phyloP scores from a whole-genome alignment of 1,140 invertebrate species.

The Elysia chlorotica region DNA sequence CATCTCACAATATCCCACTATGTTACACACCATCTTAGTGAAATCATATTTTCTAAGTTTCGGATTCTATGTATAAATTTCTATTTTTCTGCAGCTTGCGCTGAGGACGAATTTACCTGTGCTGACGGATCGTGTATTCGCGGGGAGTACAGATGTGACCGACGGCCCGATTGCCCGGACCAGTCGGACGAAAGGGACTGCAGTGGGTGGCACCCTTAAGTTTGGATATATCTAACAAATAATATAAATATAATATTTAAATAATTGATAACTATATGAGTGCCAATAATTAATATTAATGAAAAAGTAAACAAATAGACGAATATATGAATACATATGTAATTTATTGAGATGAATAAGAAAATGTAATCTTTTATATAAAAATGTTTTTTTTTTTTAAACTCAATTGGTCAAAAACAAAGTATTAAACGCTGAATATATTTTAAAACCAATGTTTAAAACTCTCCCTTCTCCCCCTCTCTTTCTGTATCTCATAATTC shows the following conservation, averaged over 20 bases:
- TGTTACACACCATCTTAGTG: too few species aligned
- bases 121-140: constrained; percentile 25
- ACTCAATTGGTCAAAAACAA: background rate
- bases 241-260: too few species aligned
- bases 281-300: too few species aligned
- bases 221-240: too few species aligned
- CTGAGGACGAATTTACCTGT: constrained; percentile 25
- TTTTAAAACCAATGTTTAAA: background rate
- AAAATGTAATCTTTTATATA: background rate
- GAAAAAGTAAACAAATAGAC: too few species aligned
- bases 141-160: constrained; percentile 17
- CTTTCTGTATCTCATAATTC: too few species aligned
- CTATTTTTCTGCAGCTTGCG: constrained; percentile 18
- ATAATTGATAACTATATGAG: too few species aligned
- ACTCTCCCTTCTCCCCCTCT: background rate
- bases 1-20: too few species aligned
- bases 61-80: too few species aligned
- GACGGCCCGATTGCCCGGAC: constrained; percentile 25
- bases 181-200: constrained; percentile 28
- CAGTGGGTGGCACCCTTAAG: too few species aligned
- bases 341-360: background rate
- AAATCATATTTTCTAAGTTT: background rate
- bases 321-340: too few species aligned
- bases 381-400: background rate
- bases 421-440: background rate